Evolutionary conservation across 2,797 vertebrate species (phyloP), one percentile per base, ranked within the genome.

Genomic region (Sebastes taczanowskii): DNA sequence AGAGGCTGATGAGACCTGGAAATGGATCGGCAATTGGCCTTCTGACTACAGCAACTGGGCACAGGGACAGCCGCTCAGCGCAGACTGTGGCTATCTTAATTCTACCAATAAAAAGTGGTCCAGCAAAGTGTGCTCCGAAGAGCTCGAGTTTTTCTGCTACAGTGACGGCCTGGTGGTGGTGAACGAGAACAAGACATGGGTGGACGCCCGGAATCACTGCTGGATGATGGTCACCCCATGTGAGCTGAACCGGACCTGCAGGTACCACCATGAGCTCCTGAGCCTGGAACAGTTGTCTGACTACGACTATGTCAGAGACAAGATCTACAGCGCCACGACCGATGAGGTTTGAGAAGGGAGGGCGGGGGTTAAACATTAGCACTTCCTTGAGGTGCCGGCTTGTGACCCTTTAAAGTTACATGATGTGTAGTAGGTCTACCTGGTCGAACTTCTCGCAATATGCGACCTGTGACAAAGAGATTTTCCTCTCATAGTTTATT

Each of bases 171-270:
- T 92, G 73, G 35, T 85, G 63, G 1, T 91, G 38, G 86, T 92
- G 73, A 86, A 74, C 0, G 55, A 90, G 80, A 87, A 63, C 8
- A 91, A 83, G 78, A 90, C 86, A 0, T 92, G 91, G 92, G 87
- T 90, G 53, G 72, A 78, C 0, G 89, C 91, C 1, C 32, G 89
- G 38, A 38, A 1, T 2, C 52, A 89, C 82, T 92, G 91, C 78
- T 66, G 11, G 38, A 0, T 3, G 3, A 52, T 87, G 29, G 13
- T 5, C 2, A 2, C 14, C 7, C 1, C 2, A 6, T 67, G 77
- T 34, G 2, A 0, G 3, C 3, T 0, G 0, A 2, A 0, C 49
- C 8, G 4, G 2, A 1, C 5, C 7, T 77, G 70, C 30, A n/a
- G 0, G 1, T 11, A 25, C n/a, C 1, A 0, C 2, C 34, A 59